These are phyloP conservation scores for Kryptopterus vitreolus DNA, from an alignment of 2,797 vertebrate species.

Conservation along the genomic window DNA sequence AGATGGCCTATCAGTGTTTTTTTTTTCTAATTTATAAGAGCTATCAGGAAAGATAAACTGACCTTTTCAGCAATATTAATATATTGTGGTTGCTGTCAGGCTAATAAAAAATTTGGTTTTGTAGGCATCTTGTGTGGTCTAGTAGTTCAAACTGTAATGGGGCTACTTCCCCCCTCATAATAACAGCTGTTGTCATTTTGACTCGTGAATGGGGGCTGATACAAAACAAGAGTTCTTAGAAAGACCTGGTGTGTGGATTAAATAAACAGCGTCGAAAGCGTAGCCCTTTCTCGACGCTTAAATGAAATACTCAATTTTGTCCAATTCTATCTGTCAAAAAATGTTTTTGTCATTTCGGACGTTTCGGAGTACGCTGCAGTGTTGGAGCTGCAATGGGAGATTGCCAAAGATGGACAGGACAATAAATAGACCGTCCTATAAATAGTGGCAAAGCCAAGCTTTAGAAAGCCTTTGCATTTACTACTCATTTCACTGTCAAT, in stretches of 20 bases:
- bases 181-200: conserved; percentile 59
- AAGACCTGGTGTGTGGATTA: conserved; percentile 45
- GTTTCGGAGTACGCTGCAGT: conserved; percentile 26
- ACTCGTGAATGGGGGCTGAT: conserved; percentile 53
- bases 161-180: conserved; percentile 47
- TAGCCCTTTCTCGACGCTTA: conserved; percentile 31
- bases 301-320: conserved; percentile 30
- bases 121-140: conserved; percentile 57
- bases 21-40: conserved; percentile 45
- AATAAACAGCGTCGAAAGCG: conserved; percentile 43
- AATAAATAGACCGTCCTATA: conserved; percentile 55
- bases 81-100: conserved; percentile 45
- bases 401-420: conserved; percentile 37
- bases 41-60: conserved; percentile 56
- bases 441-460: conserved; percentile 56
- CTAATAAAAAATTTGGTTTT: conserved; percentile 53
- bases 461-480: conserved; percentile 52
- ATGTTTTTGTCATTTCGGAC: neutral
- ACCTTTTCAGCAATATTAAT: conserved; percentile 53
- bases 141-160: conserved; percentile 47
- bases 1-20: conserved; percentile 37
- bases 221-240: conserved; percentile 41
- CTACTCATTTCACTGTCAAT: conserved; percentile 61
- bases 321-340: conserved; percentile 3
- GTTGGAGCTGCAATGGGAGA: conserved; percentile 16